Evolutionary conservation across 2,113 vertebrate genomes (phyloP).

Genomic region (Oryzias curvinotus): DNA sequence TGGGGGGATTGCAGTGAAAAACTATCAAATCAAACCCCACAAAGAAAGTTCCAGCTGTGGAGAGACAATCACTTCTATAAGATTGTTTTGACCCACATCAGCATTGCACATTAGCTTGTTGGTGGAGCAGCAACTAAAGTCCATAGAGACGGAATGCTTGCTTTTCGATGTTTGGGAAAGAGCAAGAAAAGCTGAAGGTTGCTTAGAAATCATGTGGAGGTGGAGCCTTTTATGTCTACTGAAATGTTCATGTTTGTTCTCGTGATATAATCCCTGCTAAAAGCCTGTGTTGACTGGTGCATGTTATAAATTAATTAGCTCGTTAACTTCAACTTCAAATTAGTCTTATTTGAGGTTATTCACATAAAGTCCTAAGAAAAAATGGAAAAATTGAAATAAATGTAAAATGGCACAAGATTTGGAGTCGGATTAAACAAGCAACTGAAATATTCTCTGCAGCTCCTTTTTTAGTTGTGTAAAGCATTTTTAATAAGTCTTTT

Average conservation of each 20-base stretch:
- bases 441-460: no score
- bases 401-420: no score
- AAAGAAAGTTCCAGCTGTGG: conserved; percentile 69
- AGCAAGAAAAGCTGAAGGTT: conserved; percentile 16
- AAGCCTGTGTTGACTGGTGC: background rate
- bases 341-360: no score
- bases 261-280: background rate
- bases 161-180: conserved; percentile 43
- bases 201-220: background rate
- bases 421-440: no score
- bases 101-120: conserved; percentile 70
- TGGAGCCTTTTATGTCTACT: background rate
- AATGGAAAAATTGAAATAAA: no score
- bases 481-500: no score
- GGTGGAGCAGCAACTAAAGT: conserved; percentile 61
- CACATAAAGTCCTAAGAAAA: no score
- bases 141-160: conserved; percentile 56
- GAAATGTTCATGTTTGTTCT: conserved; percentile 15
- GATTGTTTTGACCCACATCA: conserved; percentile 77
- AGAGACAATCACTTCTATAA: conserved; percentile 76
- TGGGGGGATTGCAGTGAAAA: conserved; percentile 52
- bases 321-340: background rate
- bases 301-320: conserved; percentile 33
- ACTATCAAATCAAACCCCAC: conserved; percentile 67
- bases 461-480: no score